Evolutionary conservation across 2,797 vertebrate species (phyloP).

Genomic region (Limnodromus scolopaceus): DNA sequence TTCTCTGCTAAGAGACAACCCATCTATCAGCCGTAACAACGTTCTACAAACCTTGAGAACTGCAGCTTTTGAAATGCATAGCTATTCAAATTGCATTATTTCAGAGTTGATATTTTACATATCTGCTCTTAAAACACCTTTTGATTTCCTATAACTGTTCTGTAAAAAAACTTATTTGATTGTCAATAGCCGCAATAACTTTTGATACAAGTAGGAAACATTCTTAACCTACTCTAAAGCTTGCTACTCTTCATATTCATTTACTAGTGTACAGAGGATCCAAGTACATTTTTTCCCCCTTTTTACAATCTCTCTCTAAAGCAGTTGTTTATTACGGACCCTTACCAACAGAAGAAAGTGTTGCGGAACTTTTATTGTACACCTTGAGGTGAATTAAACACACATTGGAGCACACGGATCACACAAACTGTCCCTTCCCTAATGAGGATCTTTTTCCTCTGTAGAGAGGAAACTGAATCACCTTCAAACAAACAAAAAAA

Average conservation of each 20-base stretch:
- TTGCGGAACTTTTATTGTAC: background rate
- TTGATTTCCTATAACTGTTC: background rate
- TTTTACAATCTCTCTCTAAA: background rate
- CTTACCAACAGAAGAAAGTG: background rate
- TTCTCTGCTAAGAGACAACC: background rate
- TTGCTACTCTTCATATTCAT: background rate
- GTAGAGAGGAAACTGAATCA: background rate
- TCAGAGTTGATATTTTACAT: background rate
- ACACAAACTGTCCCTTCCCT: background rate
- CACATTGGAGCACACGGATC: background rate
- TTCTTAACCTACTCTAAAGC: background rate
- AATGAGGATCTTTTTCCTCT: background rate
- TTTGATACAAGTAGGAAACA: background rate
- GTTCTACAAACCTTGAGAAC: constrained; percentile 11
- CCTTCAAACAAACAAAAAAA: background rate
- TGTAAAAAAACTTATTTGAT: background rate
- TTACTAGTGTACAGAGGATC: background rate
- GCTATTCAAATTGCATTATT: background rate
- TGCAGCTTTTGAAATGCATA: background rate
- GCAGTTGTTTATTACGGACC: background rate
- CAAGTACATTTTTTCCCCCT: accelerated
- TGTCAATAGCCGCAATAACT: background rate
- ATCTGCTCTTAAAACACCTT: background rate
- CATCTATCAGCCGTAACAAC: constrained; percentile 20
- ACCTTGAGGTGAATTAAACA: background rate